A percentile compares a stretch with the other conserved stretches of the same genome.
phyloP scores from a whole-genome alignment of 2,113 vertebrate species.

The Nycticryphes semicollaris region DNA sequence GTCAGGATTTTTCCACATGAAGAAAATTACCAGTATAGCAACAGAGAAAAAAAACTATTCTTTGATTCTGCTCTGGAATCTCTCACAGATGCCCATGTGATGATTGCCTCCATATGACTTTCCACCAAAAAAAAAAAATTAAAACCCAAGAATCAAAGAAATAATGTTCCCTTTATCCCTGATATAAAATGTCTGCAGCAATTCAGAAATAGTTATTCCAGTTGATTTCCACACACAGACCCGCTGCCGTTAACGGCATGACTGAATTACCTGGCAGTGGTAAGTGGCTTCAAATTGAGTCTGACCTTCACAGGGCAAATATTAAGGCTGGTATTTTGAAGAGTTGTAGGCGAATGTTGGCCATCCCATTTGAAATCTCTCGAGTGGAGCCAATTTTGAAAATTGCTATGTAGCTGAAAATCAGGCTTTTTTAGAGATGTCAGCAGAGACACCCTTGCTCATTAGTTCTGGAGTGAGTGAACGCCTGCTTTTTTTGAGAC shows the following conservation, averaged over 20 bases:
- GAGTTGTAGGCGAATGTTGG: accelerated
- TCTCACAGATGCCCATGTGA: not conserved
- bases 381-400: not conserved
- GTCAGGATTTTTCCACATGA: not conserved
- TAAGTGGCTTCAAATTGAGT: not conserved
- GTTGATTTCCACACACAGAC: accelerated
- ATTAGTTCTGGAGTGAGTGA: not conserved
- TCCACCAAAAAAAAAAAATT: not conserved
- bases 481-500: not conserved
- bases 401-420: not conserved
- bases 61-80: slow-evolving; percentile 11
- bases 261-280: not conserved
- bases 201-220: not conserved
- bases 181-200: not conserved
- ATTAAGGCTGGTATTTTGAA: not conserved
- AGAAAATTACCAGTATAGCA: not conserved
- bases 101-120: slow-evolving; percentile 35
- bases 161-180: not conserved
- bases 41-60: not conserved
- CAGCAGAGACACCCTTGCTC: not conserved
- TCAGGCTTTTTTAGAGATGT: not conserved
- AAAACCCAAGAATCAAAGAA: not conserved
- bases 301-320: not conserved
- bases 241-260: not conserved
- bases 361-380: not conserved